These are phyloP conservation scores for Cartodere bifasciata DNA, from an alignment of 2,888 invertebrate genomes.

Conservation along the genomic window DNA sequence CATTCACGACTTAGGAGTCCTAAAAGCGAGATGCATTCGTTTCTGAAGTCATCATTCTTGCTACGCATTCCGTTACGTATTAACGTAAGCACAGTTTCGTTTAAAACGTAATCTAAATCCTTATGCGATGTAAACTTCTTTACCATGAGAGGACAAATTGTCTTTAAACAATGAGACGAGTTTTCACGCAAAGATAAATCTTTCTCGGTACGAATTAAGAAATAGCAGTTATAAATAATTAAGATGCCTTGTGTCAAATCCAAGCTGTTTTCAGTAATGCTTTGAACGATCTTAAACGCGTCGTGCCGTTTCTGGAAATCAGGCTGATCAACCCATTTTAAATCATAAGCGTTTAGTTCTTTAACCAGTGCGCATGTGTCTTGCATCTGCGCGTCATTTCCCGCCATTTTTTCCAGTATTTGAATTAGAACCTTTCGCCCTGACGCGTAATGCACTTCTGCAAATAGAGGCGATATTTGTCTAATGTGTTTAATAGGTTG, in stretches of 20 bases:
- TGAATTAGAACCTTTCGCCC: constrained; percentile 57
- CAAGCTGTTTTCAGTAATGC: constrained; percentile 38
- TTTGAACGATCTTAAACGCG: constrained; percentile 58
- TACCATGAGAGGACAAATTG: constrained; percentile 51
- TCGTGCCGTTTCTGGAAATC: constrained; percentile 74
- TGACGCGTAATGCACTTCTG: constrained; percentile 48
- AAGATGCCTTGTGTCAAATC: constrained; percentile 55
- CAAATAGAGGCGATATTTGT: constrained; percentile 59
- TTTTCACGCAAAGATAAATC: constrained; percentile 75
- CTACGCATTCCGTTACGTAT: constrained; percentile 60
- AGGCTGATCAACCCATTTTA: constrained; percentile 84
- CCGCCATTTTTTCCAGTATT: constrained; percentile 47
- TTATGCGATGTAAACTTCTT: constrained; percentile 38
- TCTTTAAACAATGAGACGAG: constrained; percentile 60
- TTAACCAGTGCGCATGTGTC: constrained; percentile 43
- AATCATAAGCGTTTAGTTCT: constrained; percentile 79
- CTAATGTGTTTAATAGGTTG: constrained; percentile 54
- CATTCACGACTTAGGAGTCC: constrained; percentile 66
- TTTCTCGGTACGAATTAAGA: constrained; percentile 61
- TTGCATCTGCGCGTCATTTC: constrained; percentile 29
- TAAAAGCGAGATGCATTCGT: constrained; percentile 68
- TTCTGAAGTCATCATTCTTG: constrained; percentile 56
- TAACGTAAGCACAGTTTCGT: constrained; percentile 58
- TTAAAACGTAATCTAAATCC: constrained; percentile 55
- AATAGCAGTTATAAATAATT: constrained; percentile 72